A percentile compares a stretch with the other conserved stretches of the same genome.
Evolutionary conservation across 2,888 invertebrate genomes (phyloP).

Genomic region (Arrhopalites spinosus): DNA sequence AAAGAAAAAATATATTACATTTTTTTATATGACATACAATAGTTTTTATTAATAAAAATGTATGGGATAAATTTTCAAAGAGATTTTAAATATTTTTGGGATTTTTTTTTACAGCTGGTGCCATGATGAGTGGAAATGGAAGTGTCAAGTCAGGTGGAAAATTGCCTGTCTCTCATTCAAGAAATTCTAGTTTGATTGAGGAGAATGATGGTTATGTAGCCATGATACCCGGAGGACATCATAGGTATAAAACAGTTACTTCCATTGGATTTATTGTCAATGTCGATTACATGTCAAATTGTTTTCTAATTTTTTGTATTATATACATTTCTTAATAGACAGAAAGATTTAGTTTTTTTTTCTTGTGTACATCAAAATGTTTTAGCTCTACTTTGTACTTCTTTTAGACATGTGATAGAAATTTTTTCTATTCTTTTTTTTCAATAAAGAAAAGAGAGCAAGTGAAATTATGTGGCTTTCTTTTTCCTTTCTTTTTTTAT

Average conservation of each 20-base stretch:
- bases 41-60: not conserved
- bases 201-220: conserved; percentile 54
- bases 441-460: too few relatives aligned
- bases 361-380: too few relatives aligned
- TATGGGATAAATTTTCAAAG: not conserved
- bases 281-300: too few relatives aligned
- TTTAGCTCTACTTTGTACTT: too few relatives aligned
- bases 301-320: too few relatives aligned
- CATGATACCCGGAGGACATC: conserved; percentile 49
- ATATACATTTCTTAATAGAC: too few relatives aligned
- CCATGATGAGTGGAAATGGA: conserved; percentile 20
- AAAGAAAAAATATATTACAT: not conserved
- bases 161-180: conserved; percentile 51
- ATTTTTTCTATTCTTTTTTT: too few relatives aligned
- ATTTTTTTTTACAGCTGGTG: conserved; percentile 22
- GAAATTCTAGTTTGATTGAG: conserved; percentile 55
- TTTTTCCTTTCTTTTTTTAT: too few relatives aligned
- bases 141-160: conserved; percentile 29
- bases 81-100: not conserved
- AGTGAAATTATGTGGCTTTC: too few relatives aligned
- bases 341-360: not conserved
- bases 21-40: not conserved
- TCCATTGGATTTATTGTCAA: not conserved
- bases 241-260: conserved; percentile 36
- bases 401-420: too few relatives aligned